Evolutionary conservation across 1,140 invertebrate genomes (phyloP).

Genomic region (Acromyrmex charruanus): DNA sequence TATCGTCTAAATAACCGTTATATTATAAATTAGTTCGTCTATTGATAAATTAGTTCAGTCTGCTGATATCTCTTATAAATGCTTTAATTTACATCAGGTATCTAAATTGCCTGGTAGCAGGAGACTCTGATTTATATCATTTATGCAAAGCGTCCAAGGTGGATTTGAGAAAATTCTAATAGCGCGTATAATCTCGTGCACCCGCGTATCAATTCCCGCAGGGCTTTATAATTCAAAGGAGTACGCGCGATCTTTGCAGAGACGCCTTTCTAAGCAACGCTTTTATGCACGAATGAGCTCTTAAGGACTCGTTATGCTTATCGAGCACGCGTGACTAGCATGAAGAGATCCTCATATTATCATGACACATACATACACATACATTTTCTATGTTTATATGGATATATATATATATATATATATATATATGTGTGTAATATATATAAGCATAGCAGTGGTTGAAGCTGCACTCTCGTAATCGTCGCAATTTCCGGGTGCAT

Average conservation of each 20-base stretch:
- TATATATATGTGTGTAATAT: not conserved
- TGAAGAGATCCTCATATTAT: constrained; percentile 65
- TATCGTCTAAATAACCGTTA: not conserved
- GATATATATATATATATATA: not conserved
- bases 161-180: constrained; percentile 29
- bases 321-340: constrained; percentile 76
- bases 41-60: not conserved
- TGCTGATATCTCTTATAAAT: not conserved
- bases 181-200: not conserved
- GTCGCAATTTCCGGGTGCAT: constrained; percentile 20
- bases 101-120: not conserved
- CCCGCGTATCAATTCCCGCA: constrained; percentile 55
- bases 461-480: constrained; percentile 1
- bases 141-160: not conserved
- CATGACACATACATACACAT: not conserved
- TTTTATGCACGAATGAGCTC: constrained; percentile 72
- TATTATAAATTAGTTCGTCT: not conserved
- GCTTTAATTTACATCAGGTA: not conserved
- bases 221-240: constrained; percentile 54
- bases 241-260: constrained; percentile 68
- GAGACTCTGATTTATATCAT: not conserved
- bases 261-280: constrained; percentile 70
- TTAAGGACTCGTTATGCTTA: constrained; percentile 79
- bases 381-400: constrained; percentile 22
- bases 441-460: constrained; percentile 3